Evolutionary conservation across 2,797 vertebrate genomes (phyloP).

Genomic region (Lophotriccus pileatus): DNA sequence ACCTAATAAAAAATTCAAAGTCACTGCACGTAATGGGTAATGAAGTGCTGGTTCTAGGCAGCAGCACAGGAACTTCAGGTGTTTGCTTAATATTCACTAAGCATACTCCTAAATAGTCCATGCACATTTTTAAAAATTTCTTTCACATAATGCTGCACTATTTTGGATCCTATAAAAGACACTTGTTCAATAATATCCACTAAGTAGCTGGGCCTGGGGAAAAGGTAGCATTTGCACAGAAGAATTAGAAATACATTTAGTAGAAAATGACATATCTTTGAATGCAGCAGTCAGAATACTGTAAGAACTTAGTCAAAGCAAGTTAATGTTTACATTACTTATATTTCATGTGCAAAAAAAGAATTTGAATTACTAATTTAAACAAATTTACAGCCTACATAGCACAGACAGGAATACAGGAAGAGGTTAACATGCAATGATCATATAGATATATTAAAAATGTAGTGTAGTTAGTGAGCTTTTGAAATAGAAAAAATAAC

Average conservation of each 20-base stretch:
- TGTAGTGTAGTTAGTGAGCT: not conserved
- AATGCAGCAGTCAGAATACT: constrained; percentile 15
- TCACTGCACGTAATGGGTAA: constrained; percentile 58
- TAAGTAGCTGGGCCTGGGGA: constrained; percentile 57
- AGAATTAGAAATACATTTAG: constrained; percentile 60
- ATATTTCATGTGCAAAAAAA: constrained; percentile 18
- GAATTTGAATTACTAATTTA: constrained; percentile 10
- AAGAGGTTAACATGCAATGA: not conserved
- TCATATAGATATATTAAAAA: not conserved
- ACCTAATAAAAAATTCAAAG: constrained; percentile 68
- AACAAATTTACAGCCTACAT: not conserved
- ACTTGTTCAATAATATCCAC: constrained; percentile 65
- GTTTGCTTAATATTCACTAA: constrained; percentile 71
- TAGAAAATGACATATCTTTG: constrained; percentile 45
- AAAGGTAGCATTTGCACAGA: constrained; percentile 50
- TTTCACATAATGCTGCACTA: constrained; percentile 43
- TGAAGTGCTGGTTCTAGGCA: constrained; percentile 68
- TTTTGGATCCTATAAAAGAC: constrained; percentile 56
- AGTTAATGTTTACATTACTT: constrained; percentile 26
- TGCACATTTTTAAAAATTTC: constrained; percentile 50
- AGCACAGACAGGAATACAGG: not conserved
- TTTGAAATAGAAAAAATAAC: not conserved
- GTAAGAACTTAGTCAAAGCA: constrained; percentile 11
- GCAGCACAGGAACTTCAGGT: constrained; percentile 56
- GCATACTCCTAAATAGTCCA: constrained; percentile 54